Evolutionary conservation across 2,113 vertebrate species (phyloP).

Genomic region (Bathybates hornii): DNA sequence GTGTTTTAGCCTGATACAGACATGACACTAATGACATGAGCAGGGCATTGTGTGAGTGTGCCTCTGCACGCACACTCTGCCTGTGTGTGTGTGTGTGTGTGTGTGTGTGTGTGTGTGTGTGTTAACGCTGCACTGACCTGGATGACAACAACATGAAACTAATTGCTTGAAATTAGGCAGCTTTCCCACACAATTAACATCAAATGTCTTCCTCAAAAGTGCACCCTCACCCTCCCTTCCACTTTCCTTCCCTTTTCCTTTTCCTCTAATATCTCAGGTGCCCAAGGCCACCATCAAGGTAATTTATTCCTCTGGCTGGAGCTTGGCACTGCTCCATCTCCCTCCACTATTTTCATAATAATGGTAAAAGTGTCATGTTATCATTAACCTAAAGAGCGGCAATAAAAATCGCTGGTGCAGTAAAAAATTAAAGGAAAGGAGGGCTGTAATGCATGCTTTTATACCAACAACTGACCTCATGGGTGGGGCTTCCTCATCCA

Average conservation of each 20-base stretch:
- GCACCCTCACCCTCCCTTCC: not conserved
- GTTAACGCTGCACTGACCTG: not conserved
- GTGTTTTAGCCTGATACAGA: not conserved
- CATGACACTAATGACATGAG: not conserved
- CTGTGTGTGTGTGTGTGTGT: not conserved
- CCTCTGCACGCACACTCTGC: not conserved
- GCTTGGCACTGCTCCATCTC: not conserved
- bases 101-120: not conserved
- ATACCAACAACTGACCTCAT: not conserved
- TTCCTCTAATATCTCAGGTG: not conserved
- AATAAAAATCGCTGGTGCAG: not conserved
- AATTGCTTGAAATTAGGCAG: slow-evolving; percentile 10
- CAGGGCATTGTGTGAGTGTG: not conserved
- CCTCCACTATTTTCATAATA: not conserved
- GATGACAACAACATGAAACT: slow-evolving; percentile 12
- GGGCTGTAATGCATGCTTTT: not conserved
- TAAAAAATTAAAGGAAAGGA: not conserved
- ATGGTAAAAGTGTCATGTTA: not conserved
- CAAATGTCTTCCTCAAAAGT: not conserved
- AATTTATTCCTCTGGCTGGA: not conserved
- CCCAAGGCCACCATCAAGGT: not conserved
- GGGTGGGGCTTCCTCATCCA: slow-evolving; percentile 41
- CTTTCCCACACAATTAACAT: slow-evolving; percentile 20
- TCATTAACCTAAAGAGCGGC: not conserved
- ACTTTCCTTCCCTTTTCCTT: not conserved